phyloP scores from a whole-genome alignment of 2,888 invertebrate species.

The Laspeyria flexula region DNA sequence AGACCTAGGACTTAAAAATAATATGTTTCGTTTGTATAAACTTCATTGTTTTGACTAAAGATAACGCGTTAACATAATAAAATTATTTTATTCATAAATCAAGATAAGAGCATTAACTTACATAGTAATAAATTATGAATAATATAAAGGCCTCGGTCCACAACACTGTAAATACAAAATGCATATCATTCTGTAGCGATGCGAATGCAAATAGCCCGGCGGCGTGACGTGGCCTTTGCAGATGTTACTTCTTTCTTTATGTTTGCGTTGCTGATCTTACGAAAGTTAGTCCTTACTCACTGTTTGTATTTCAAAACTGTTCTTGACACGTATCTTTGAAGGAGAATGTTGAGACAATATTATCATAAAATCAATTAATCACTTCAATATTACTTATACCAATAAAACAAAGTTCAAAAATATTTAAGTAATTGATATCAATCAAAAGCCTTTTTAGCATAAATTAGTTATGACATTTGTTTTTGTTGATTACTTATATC shows the following conservation, averaged over 20 bases:
- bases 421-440: neutral
- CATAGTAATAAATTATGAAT: neutral
- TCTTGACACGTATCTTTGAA: neutral
- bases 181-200: neutral
- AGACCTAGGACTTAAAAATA: neutral
- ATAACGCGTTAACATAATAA: neutral
- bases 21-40: neutral
- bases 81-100: neutral
- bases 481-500: slow-evolving; percentile 4
- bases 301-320: neutral
- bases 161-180: slow-evolving; percentile 14
- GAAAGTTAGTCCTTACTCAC: slow-evolving; percentile 10
- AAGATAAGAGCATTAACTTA: neutral
- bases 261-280: slow-evolving; percentile 18
- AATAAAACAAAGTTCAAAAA: neutral
- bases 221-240: slow-evolving; percentile 19
- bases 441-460: neutral
- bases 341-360: neutral
- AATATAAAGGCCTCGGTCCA: slow-evolving; percentile 19
- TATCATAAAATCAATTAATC: neutral
- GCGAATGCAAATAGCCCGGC: slow-evolving; percentile 20
- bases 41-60: neutral
- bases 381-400: no score
- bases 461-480: slow-evolving; percentile 5
- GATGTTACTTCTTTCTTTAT: slow-evolving; percentile 16